phyloP scores from a whole-genome alignment of 2,888 invertebrate species.

The Mechanitis mazaeus region DNA sequence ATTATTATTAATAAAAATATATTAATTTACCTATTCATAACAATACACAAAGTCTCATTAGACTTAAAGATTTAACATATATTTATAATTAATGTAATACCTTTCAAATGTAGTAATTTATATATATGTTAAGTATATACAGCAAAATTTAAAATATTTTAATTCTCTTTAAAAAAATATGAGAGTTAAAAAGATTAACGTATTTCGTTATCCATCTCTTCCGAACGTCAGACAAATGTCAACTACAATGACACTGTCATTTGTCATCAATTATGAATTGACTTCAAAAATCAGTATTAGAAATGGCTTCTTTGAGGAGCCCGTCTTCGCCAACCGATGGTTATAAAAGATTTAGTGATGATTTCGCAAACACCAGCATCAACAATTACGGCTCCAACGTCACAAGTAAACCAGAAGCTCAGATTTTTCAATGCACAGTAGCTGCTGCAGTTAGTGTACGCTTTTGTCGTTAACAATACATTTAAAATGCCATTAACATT shows the following conservation, averaged over 20 bases:
- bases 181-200: too few species aligned
- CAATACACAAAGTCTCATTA: conserved; percentile 16
- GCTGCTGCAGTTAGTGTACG: conserved; percentile 61
- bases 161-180: too few species aligned
- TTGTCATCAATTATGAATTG: conserved; percentile 15
- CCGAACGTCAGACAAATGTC: conserved; percentile 18
- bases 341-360: conserved; percentile 80
- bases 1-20: too few species aligned
- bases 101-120: too few species aligned
- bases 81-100: too few species aligned
- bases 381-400: conserved; percentile 80
- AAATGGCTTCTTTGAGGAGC: conserved; percentile 76
- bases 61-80: conserved; percentile 12
- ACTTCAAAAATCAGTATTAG: conserved; percentile 50
- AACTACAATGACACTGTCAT: conserved; percentile 16
- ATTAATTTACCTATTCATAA: neutral
- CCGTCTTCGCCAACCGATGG: conserved; percentile 79
- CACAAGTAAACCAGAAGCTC: conserved; percentile 75
- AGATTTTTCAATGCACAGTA: conserved; percentile 67
- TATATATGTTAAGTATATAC: too few species aligned
- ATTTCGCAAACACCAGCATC: conserved; percentile 73
- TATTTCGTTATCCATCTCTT: too few species aligned
- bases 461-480: conserved; percentile 72
- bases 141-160: too few species aligned
- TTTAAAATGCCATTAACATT: conserved; percentile 61